phyloP scores from a whole-genome alignment of 2,888 invertebrate genomes.

The Rhorus exstirpatorius region DNA sequence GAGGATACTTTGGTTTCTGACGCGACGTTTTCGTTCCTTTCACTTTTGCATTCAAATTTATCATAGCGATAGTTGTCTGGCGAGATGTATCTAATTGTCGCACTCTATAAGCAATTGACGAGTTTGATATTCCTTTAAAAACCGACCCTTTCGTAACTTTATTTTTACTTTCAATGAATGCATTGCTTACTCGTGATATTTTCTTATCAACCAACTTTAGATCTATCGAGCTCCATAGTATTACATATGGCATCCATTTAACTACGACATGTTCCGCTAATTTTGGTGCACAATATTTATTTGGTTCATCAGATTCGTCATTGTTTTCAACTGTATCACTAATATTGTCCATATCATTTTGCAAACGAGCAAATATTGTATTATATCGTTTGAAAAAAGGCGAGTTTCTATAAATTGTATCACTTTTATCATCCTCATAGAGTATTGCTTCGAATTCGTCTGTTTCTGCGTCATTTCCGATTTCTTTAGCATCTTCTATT shows the following conservation, averaged over 20 bases:
- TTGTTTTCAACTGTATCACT: neutral
- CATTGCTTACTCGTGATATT: slow-evolving; percentile 69
- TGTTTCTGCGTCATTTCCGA: neutral
- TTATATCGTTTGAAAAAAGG: slow-evolving; percentile 53
- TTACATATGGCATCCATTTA: slow-evolving; percentile 67
- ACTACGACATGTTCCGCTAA: slow-evolving; percentile 63
- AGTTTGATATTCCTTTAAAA: slow-evolving; percentile 17
- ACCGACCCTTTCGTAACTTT: slow-evolving; percentile 16
- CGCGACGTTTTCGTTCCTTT: slow-evolving; percentile 27
- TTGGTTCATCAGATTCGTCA: neutral
- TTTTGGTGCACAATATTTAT: slow-evolving; percentile 61
- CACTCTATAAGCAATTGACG: slow-evolving; percentile 35
- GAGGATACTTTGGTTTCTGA: slow-evolving; percentile 39
- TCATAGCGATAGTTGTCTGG: slow-evolving; percentile 18
- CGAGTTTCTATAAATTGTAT: slow-evolving; percentile 52
- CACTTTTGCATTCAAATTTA: slow-evolving; percentile 24
- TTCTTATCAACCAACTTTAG: slow-evolving; percentile 58
- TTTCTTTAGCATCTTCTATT: slow-evolving; percentile 2
- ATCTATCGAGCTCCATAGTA: slow-evolving; percentile 65
- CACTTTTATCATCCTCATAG: slow-evolving; percentile 37
- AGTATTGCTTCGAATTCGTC: neutral
- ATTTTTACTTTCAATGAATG: slow-evolving; percentile 59
- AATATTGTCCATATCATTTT: neutral
- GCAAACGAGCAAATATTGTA: neutral
- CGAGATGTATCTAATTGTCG: slow-evolving; percentile 16